Percentiles rank a stretch among this genome's conserved stretches.
Conservation (phyloP, 1,140 invertebrate genomes). For the Thaumatotibia leucotreta region DNA sequence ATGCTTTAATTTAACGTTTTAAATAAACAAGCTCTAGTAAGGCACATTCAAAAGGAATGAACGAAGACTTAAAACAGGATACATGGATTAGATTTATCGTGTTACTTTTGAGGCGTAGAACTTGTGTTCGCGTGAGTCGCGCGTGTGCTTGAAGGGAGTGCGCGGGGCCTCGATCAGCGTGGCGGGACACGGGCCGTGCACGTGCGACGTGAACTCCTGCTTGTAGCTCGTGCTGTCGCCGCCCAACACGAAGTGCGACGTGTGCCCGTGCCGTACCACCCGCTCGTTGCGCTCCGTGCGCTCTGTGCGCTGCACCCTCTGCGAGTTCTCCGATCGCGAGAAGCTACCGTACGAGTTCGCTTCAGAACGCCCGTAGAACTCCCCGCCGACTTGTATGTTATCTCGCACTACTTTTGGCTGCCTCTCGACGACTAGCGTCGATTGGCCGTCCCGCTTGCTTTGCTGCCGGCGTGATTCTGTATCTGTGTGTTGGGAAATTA, state of each 20-base stretch:
- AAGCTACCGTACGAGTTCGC: slow-evolving; percentile 82
- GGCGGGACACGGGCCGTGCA: slow-evolving; percentile 86
- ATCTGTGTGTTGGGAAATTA: slow-evolving; percentile 70
- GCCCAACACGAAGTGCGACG: slow-evolving; percentile 84
- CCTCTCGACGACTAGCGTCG: slow-evolving; percentile 68
- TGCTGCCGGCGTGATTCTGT: slow-evolving; percentile 60
- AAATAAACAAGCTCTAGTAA: slow-evolving; percentile 33
- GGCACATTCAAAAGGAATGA: slow-evolving; percentile 43
- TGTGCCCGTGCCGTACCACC: slow-evolving; percentile 79
- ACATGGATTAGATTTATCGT: slow-evolving; percentile 28
- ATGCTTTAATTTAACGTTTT: slow-evolving; percentile 25
- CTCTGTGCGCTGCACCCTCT: slow-evolving; percentile 68
- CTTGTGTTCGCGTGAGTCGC: slow-evolving; percentile 88
- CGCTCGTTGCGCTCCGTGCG: slow-evolving; percentile 66
- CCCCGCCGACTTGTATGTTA: slow-evolving; percentile 82
- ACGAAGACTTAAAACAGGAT: slow-evolving; percentile 13
- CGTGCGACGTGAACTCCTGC: slow-evolving; percentile 83
- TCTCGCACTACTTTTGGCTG: slow-evolving; percentile 79
- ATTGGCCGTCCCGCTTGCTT: slow-evolving; percentile 63
- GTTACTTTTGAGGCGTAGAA: slow-evolving; percentile 83
- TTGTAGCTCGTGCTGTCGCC: slow-evolving; percentile 85
- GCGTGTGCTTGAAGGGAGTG: slow-evolving; percentile 87
- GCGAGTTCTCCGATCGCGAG: slow-evolving; percentile 67
- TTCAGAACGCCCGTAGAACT: slow-evolving; percentile 82
- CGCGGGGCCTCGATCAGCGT: slow-evolving; percentile 84